Evolutionary conservation across 1,140 invertebrate species (phyloP), one percentile per base, ranked within the genome.

Genomic region (Amyelois transitella): DNA sequence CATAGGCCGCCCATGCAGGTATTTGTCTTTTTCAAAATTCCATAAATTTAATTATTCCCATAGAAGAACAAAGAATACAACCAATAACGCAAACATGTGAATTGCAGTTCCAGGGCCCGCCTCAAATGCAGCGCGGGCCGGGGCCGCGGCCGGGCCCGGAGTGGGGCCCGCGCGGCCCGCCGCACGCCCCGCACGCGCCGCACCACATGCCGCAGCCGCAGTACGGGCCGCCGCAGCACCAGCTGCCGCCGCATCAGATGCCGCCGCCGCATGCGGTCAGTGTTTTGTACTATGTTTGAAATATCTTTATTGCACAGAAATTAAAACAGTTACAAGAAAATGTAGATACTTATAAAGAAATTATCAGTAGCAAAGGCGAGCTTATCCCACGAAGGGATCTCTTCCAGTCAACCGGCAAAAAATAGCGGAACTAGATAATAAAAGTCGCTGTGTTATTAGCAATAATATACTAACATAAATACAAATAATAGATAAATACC

Each of bases 101-200:
- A n/a, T n/a, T n/a, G 0, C 55, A 84, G 81, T 84, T 91, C 49
- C 91, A 92, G 75, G 91, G 91, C 48, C 91, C 91, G 65, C 91
- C 92, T 44, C 91, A 93, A 76, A 93, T 94, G 91, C 93, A 94
- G 89, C 92, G 93, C 45, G 90, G 91, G 56, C 91, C 92, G 60
- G 77, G 47, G 56, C 66, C 51, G 62, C 66, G 52, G 59, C 68
- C 59, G 49, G 77, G 57, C 24, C 72, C 60, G 10, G 81, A 75
- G 53, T 76, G 69, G 81, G 78, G 60, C 28, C 72, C 69, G 62
- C 91, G 92, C 70, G 92, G 93, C 75, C 92, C 92, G 62, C 93
- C 94, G 62, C 92, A 91, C 71, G 32, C 32, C 1, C 32, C 32
- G 1, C 32, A 38, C 32, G 12, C 32, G 5, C 32, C 32, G 32